Evolutionary conservation across 2,888 invertebrate species (phyloP).

Genomic region (Cheilosia scutellata): DNA sequence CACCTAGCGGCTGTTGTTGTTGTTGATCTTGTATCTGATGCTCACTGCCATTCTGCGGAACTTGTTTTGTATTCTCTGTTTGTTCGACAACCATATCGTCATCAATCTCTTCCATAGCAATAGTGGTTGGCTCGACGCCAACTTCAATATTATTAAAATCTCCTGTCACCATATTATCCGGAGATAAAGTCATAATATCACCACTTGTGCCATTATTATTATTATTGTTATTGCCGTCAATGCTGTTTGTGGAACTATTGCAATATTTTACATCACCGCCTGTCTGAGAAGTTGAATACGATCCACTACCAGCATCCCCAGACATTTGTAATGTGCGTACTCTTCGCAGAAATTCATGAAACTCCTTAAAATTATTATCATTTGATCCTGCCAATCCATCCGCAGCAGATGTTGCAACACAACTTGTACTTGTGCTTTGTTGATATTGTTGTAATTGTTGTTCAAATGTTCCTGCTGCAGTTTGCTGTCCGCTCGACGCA

Average conservation of each 20-base stretch:
- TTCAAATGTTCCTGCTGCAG: not conserved
- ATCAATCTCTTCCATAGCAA: conserved; percentile 75
- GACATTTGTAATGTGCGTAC: conserved; percentile 80
- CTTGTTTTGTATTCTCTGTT: conserved; percentile 13
- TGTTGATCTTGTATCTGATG: not conserved
- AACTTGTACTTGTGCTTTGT: not conserved
- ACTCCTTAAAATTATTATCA: conserved; percentile 77
- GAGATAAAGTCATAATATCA: not conserved
- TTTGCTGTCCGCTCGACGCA: conserved; percentile 6
- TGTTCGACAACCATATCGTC: conserved; percentile 40
- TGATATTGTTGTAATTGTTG: conserved; percentile 44
- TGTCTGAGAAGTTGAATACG: conserved; percentile 15
- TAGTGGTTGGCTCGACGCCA: conserved; percentile 79
- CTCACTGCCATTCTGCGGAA: not conserved
- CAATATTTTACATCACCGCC: conserved; percentile 13
- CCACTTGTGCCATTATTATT: not conserved
- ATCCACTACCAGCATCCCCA: not conserved
- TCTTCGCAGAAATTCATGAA: conserved; percentile 79
- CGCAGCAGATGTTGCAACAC: not conserved
- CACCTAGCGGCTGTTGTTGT: conserved; percentile 23
- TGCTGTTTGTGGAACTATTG: not conserved
- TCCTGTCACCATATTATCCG: conserved; percentile 9
- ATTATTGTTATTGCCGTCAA: conserved; percentile 8
- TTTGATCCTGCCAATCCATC: conserved; percentile 24
- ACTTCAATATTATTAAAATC: conserved; percentile 77